These are phyloP conservation scores for Acipenser oxyrinchus DNA, from an alignment of 2,797 vertebrate species.

Conservation along the genomic window DNA sequence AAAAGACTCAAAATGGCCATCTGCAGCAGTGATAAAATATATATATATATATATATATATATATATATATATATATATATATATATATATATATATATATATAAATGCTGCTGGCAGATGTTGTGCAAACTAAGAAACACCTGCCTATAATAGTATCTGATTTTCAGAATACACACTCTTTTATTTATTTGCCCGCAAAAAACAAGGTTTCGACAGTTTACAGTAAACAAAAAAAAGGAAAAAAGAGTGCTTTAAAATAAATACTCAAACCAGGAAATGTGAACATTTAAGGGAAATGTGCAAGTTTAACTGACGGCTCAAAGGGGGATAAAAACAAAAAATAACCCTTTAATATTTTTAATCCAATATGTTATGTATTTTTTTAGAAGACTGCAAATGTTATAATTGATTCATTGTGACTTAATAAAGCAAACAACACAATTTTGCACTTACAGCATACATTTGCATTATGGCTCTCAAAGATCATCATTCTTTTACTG, in stretches of 20 bases:
- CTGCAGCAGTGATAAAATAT: conserved; percentile 33
- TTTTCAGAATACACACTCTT: conserved; percentile 23
- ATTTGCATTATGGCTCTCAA: too few relatives aligned
- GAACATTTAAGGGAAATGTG: too few relatives aligned
- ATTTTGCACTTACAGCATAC: too few relatives aligned
- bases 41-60: not conserved
- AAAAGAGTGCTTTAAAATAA: not conserved
- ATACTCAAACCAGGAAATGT: too few relatives aligned
- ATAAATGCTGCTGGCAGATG: conserved; percentile 36
- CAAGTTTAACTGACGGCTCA: too few relatives aligned
- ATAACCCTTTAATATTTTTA: too few relatives aligned
- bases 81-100: not conserved
- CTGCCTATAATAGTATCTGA: conserved; percentile 27
- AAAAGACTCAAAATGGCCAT: conserved; percentile 33
- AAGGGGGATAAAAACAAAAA: too few relatives aligned
- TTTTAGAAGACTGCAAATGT: too few relatives aligned
- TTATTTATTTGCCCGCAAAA: not conserved
- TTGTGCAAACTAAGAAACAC: conserved; percentile 32
- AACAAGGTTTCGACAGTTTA: conserved; percentile 1
- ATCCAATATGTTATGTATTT: too few relatives aligned
- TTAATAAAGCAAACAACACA: too few relatives aligned
- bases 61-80: not conserved
- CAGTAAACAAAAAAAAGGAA: not conserved
- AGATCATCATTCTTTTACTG: too few relatives aligned
- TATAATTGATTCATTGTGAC: too few relatives aligned